Percentiles rank a stretch among this genome's conserved stretches.
These are phyloP conservation scores for Junco hyemalis DNA, from an alignment of 2,113 vertebrate genomes.

Conservation along the genomic window DNA sequence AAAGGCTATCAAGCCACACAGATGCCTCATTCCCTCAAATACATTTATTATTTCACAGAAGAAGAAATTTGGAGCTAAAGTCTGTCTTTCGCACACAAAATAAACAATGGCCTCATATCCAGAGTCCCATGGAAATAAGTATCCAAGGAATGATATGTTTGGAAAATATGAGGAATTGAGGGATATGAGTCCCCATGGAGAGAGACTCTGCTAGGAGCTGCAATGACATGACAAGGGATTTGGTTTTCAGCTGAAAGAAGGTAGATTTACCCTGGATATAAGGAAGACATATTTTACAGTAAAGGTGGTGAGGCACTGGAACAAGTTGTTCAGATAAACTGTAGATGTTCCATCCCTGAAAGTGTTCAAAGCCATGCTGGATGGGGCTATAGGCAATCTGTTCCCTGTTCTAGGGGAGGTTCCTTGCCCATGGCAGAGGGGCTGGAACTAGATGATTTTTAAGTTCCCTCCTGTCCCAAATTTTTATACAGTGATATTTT, in stretches of 20 bases:
- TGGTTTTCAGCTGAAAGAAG: not conserved
- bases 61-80: not conserved
- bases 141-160: not conserved
- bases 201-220: not conserved
- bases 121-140: not conserved
- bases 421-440: not conserved
- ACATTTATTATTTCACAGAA: not conserved
- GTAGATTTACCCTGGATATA: not conserved
- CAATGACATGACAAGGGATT: not conserved
- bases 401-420: not conserved
- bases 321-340: not conserved
- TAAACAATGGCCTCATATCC: not conserved
- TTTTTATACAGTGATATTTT: not conserved
- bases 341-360: not conserved
- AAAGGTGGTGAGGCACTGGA: too few relatives aligned
- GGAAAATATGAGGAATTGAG: not conserved
- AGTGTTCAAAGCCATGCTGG: not conserved
- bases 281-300: not conserved
- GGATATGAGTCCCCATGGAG: too few relatives aligned
- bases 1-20: not conserved
- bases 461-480: not conserved
- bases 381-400: fast-evolving
- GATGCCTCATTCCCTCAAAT: not conserved
- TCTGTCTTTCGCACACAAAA: not conserved
- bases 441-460: not conserved